Percentiles rank a stretch among this genome's conserved stretches.
Evolutionary conservation across 2,888 invertebrate species (phyloP).

Genomic region (Mechanitis messenoides): DNA sequence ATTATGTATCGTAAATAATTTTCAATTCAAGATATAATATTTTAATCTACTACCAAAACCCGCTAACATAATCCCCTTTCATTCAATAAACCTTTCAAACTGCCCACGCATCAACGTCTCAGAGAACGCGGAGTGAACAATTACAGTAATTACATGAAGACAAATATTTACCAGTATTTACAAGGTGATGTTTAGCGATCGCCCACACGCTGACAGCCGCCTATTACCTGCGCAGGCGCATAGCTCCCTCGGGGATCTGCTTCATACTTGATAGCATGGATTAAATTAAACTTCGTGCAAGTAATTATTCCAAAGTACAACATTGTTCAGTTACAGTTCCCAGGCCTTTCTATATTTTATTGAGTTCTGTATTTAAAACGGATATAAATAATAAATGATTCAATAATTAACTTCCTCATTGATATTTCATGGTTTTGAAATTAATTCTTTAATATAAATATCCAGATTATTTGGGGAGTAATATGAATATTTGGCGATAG

Average conservation of each 20-base stretch:
- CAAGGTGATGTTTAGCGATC: constrained; percentile 62
- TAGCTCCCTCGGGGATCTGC: constrained; percentile 48
- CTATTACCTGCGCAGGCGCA: constrained; percentile 49
- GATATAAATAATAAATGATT: not conserved
- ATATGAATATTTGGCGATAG: too few species aligned
- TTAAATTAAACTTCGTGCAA: constrained; percentile 32
- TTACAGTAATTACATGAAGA: constrained; percentile 67
- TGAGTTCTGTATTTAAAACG: not conserved
- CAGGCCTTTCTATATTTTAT: constrained; percentile 3
- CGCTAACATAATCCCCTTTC: constrained; percentile 7
- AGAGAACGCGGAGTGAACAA: constrained; percentile 32
- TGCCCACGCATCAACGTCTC: constrained; percentile 29
- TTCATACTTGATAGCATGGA: constrained; percentile 39
- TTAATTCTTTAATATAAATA: too few species aligned
- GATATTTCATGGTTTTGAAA: not conserved
- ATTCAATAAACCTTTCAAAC: constrained; percentile 28
- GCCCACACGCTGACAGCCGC: constrained; percentile 64
- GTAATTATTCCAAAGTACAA: constrained; percentile 29
- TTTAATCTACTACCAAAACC: not conserved
- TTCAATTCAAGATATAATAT: not conserved
- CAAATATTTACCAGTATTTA: constrained; percentile 68
- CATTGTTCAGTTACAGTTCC: constrained; percentile 18
- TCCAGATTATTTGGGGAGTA: too few species aligned
- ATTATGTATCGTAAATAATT: not conserved
- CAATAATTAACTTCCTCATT: too few species aligned